Evolutionary conservation across 2,797 vertebrate species (phyloP).

Genomic region (Scolopax rusticola): DNA sequence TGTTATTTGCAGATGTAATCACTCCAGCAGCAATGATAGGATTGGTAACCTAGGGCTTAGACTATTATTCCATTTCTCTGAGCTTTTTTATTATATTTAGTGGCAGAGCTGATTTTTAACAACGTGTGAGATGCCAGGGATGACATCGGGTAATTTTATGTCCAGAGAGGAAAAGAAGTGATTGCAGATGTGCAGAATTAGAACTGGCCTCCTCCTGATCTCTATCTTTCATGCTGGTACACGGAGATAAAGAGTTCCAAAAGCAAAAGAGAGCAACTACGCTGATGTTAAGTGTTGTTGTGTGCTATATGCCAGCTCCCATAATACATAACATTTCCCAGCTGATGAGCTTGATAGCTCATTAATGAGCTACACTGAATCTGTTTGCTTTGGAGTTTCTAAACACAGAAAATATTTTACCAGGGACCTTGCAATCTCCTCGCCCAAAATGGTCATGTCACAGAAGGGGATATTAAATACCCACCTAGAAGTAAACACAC

Average conservation of each 20-base stretch:
- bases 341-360: background rate
- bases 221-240: background rate
- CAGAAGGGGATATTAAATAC: background rate
- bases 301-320: background rate
- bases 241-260: background rate
- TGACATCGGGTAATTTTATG: background rate
- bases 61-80: background rate
- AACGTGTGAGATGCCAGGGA: background rate
- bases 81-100: background rate
- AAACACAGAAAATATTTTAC: background rate
- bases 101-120: background rate
- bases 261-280: background rate
- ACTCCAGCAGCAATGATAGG: background rate
- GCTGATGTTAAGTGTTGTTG: background rate
- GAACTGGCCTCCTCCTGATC: background rate
- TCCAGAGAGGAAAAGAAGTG: background rate
- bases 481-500: background rate
- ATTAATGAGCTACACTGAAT: background rate
- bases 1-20: background rate
- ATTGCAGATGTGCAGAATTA: background rate
- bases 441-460: background rate
- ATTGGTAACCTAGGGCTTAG: background rate
- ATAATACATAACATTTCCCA: background rate
- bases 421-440: background rate
- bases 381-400: background rate